Conservation (phyloP, 1,140 invertebrate genomes). For the Drosophila sechellia region DNA sequence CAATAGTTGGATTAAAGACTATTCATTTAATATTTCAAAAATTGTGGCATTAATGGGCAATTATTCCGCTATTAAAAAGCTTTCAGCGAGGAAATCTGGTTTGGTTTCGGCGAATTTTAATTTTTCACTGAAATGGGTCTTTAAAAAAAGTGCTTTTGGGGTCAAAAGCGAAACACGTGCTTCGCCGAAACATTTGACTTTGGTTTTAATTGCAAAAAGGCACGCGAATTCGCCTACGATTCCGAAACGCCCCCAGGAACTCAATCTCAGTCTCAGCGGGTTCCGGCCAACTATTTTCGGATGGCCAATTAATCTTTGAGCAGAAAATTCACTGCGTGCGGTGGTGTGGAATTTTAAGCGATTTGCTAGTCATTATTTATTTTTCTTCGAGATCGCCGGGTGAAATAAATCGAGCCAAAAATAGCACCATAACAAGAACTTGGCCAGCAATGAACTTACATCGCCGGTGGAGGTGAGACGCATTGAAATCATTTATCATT, state of each 20-base stretch:
- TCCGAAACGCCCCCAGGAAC: slow-evolving; percentile 29
- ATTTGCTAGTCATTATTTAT: slow-evolving; percentile 77
- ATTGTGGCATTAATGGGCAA: slow-evolving; percentile 14
- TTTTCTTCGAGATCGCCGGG: slow-evolving; percentile 52
- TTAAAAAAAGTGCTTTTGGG: slow-evolving; percentile 15
- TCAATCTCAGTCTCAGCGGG: slow-evolving; percentile 54
- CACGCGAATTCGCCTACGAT: slow-evolving; percentile 55
- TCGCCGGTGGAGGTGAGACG: slow-evolving; percentile 9
- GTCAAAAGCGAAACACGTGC: slow-evolving; percentile 40
- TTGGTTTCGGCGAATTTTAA: slow-evolving; percentile 6
- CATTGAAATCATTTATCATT: slow-evolving; percentile 68
- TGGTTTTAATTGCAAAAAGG: slow-evolving; percentile 56
- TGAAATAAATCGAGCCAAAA: slow-evolving; percentile 58
- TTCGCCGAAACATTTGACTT: slow-evolving; percentile 30
- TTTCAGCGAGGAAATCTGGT: slow-evolving; percentile 21
- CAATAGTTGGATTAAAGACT: no score
- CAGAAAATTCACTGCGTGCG: slow-evolving; percentile 18
- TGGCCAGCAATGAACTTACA: slow-evolving; percentile 73
- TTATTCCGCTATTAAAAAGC: slow-evolving; percentile 53
- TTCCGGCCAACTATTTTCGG: slow-evolving; percentile 60
- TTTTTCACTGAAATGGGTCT: background rate
- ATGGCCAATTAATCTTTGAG: slow-evolving; percentile 61
- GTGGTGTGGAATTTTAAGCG: slow-evolving; percentile 75
- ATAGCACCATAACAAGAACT: slow-evolving; percentile 45
- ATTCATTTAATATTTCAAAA: background rate